Evolutionary conservation across 2,888 invertebrate species (phyloP).

Genomic region (Ophioninae sp.): DNA sequence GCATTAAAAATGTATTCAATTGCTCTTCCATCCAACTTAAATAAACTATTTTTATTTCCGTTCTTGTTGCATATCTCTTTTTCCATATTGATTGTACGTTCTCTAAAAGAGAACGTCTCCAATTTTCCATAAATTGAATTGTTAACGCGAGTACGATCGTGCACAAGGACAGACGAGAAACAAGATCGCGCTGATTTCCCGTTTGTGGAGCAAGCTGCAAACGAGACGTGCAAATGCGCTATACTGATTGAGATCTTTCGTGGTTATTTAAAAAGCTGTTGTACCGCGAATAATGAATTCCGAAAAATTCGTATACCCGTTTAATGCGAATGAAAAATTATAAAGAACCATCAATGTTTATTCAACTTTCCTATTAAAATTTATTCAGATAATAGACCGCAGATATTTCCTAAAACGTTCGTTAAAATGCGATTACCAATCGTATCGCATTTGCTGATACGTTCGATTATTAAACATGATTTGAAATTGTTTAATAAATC

Average conservation of each 20-base stretch:
- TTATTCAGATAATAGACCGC: neutral
- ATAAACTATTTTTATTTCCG: neutral
- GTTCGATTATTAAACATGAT: no score
- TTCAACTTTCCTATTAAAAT: neutral
- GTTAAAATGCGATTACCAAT: no score
- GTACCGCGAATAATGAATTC: neutral
- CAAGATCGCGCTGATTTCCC: slow-evolving; percentile 16
- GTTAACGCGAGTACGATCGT: slow-evolving; percentile 2
- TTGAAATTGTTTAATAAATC: no score
- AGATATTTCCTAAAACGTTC: neutral
- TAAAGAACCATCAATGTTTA: no score
- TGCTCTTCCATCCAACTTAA: neutral
- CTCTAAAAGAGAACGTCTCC: neutral
- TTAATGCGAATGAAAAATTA: neutral
- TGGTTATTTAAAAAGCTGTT: neutral
- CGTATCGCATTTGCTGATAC: no score
- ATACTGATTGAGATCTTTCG: neutral
- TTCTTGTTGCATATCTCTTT: neutral
- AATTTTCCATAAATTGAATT: slow-evolving; percentile 19
- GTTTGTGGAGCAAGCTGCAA: slow-evolving; percentile 15
- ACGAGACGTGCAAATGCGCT: neutral
- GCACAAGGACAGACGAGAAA: neutral
- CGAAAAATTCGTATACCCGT: neutral
- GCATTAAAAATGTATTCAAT: neutral
- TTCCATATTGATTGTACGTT: neutral